phyloP scores from a whole-genome alignment of 2,113 vertebrate genomes.

The Saguinus midas region DNA sequence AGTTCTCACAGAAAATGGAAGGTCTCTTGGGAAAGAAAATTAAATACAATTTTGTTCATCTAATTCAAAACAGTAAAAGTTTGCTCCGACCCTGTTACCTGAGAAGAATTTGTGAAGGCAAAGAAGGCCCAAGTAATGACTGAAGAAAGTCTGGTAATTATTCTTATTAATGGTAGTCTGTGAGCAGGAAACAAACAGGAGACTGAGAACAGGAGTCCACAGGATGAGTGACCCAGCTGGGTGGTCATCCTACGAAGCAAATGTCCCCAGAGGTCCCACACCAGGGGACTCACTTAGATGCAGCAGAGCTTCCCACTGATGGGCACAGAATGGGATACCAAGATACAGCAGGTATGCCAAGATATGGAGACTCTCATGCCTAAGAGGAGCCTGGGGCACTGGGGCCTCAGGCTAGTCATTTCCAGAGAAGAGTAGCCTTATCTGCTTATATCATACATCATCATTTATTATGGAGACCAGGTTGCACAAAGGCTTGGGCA shows the following conservation, averaged over 20 bases:
- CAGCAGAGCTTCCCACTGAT: background rate
- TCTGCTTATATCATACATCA: background rate
- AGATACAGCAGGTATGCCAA: too few species aligned
- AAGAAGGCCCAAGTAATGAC: constrained; percentile 33
- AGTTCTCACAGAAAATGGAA: constrained; percentile 67
- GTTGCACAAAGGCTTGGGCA: background rate
- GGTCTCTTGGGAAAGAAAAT: constrained; percentile 71
- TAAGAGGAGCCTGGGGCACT: background rate
- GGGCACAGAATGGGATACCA: background rate
- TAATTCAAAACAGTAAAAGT: constrained; percentile 71
- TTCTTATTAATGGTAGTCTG: background rate
- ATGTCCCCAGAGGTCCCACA: background rate
- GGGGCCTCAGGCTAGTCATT: background rate
- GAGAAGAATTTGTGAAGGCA: constrained; percentile 52
- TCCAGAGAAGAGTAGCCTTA: background rate
- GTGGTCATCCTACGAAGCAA: background rate
- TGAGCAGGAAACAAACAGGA: constrained; percentile 27
- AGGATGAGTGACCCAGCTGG: background rate
- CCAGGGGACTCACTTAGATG: background rate
- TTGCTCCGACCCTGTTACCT: constrained; percentile 25
- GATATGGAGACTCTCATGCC: background rate
- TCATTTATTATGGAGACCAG: background rate
- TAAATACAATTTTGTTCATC: constrained; percentile 68
- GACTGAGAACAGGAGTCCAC: background rate
- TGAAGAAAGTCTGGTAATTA: constrained; percentile 36